Percentiles rank a stretch among this genome's conserved stretches.
phyloP scores from a whole-genome alignment of 2,797 vertebrate species.

The Masticophis lateralis region DNA sequence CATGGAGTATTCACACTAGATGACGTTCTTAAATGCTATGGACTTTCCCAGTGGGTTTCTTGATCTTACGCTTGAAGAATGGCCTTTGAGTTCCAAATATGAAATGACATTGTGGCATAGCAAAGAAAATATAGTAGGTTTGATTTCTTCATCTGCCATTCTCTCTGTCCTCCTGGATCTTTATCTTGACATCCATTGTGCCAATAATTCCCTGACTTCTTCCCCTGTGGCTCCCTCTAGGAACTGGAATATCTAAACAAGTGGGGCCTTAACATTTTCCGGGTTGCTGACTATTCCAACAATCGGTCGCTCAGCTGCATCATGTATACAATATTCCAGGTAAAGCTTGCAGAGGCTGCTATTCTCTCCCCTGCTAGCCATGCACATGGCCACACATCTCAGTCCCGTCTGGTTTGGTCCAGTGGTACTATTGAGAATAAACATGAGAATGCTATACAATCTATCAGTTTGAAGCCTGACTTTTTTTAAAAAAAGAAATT shows the following conservation, averaged over 20 bases:
- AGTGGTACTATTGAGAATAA: neutral
- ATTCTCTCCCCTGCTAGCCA: no score
- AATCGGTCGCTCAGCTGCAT: conserved; percentile 90
- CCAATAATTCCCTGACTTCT: neutral
- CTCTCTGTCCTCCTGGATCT: neutral
- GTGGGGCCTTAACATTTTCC: conserved; percentile 97
- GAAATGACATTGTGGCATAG: neutral
- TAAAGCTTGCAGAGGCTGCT: conserved; percentile 39
- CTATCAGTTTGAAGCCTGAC: neutral
- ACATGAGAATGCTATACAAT: neutral
- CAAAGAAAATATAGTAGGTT: neutral
- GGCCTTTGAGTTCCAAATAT: neutral
- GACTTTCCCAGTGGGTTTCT: neutral
- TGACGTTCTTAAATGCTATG: neutral
- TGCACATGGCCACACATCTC: neutral
- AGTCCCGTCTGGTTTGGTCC: neutral
- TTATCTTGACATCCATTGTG: neutral
- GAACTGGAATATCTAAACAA: conserved; percentile 91
- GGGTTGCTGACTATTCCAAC: conserved; percentile 86
- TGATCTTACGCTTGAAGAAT: neutral
- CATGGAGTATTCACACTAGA: neutral
- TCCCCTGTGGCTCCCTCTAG: conserved; percentile 61
- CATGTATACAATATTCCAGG: conserved; percentile 93
- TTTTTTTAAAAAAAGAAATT: neutral
- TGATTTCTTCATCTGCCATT: neutral